These are phyloP conservation scores for Lathronympha strigana DNA, from an alignment of 2,888 invertebrate genomes.

Conservation along the genomic window DNA sequence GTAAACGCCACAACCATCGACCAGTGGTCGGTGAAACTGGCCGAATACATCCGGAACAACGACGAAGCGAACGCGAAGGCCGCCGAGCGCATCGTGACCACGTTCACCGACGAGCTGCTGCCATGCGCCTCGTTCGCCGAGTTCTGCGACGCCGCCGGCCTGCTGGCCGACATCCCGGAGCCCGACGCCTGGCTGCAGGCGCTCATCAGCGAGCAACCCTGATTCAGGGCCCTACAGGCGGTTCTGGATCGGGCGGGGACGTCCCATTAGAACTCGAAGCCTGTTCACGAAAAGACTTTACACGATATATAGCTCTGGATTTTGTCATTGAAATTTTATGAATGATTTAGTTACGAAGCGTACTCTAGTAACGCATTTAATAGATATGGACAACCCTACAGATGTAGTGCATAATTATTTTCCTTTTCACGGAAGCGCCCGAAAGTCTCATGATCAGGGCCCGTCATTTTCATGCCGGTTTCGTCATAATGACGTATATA, in stretches of 20 bases:
- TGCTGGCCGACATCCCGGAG: constrained; percentile 87
- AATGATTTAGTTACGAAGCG: too few species aligned
- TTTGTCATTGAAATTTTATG: too few species aligned
- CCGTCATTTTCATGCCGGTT: too few species aligned
- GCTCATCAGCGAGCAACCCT: constrained; percentile 68
- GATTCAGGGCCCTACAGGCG: constrained; percentile 49
- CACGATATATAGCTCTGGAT: too few species aligned
- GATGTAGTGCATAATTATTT: too few species aligned
- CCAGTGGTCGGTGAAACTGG: constrained; percentile 95
- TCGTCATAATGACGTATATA: too few species aligned
- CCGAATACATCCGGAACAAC: constrained; percentile 96
- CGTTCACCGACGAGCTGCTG: constrained; percentile 94
- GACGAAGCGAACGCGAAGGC: constrained; percentile 95
- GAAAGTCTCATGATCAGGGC: too few species aligned
- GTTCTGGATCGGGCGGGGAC: constrained; percentile 9
- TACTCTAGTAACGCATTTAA: too few species aligned
- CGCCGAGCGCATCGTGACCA: constrained; percentile 91
- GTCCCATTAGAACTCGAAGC: background rate
- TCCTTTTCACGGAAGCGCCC: too few species aligned
- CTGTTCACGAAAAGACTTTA: background rate
- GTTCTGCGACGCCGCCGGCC: constrained; percentile 96
- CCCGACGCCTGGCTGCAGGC: constrained; percentile 81
- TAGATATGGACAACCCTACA: too few species aligned
- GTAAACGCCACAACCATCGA: constrained; percentile 88
- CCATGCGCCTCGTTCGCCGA: constrained; percentile 96